Evolutionary conservation across 2,113 vertebrate species (phyloP), one percentile per base, ranked within the genome.

Genomic region (Stercorarius parasiticus): DNA sequence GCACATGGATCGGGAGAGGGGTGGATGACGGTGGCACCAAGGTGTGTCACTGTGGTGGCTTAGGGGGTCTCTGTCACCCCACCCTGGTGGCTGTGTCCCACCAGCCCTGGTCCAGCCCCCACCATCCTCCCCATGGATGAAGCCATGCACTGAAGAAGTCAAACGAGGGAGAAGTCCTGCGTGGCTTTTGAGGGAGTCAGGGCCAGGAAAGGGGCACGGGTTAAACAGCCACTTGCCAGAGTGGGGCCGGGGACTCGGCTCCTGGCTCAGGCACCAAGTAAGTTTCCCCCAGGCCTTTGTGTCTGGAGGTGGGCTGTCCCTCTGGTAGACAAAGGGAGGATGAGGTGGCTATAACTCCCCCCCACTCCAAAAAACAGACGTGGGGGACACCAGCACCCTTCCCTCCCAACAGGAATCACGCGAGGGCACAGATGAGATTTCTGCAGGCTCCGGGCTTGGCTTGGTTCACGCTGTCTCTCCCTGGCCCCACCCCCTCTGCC

Each of bases 291-390:
- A 59, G n/a, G 27, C 32, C 32, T 88, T 38, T 11, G 7, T 6
- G 2, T 71, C 67, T 1, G 5, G 13, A 6, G 4, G 3, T 3
- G 13, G 61, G 7, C 9, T 10, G 4, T 56, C 50, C 49, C 30
- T 83, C 55, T 56, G 50, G 40, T 42, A 90, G 34, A 34, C n/a
- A 83, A 82, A 69, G 30, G 15, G 40, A 83, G 55, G 25, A 53
- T 22, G 22, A 70, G 6, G 40, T 38, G 15, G 38, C 38, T 82
- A 0, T 38, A 59, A 81, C 21, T 29, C 3, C 10, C 2, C 30
- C 4, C 6, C 2, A 49, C 9, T 7, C 32, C 20, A 15, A 6
- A 83, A 55, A 86, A 6, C 13, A 64, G 12, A 77, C 0, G 1
- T 7, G 6, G 13, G 18, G 32, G 26, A 55, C 27, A 38, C 8